Base-by-base conservation (phyloP, 2,797 vertebrate species). In the Heliangelus exortis region DNA sequence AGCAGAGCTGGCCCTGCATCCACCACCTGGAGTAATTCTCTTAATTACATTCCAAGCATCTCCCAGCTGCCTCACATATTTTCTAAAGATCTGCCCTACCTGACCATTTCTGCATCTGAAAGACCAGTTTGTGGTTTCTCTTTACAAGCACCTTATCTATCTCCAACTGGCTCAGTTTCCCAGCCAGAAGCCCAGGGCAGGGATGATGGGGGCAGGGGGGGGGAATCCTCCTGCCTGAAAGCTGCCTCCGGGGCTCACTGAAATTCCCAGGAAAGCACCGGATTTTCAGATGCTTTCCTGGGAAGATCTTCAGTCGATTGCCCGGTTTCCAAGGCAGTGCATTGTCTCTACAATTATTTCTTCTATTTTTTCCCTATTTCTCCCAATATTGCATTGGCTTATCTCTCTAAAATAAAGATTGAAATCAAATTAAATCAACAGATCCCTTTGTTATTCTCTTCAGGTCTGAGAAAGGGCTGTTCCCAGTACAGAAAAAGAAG, bases 131-230 rank as follows among this genome's bases (percentile, higher is more conserved):
- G 18, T 36, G 29, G 14, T 34, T 39, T 5, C n/a, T 15, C 2
- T 29, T 78, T 8, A n/a, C 31, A 28, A 17, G 15, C n/a, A 17
- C 17, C 29, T 89, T 53, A 15, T 28, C 85, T 61, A 2, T 4
- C 1, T 2, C 1, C 19, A 7, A 2, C 9, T 18, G 17, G 25
- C 63, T 31, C 5, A 1, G 15, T 9, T n/a, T 26, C 28, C 31
- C 34, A 68, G 72, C 28, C n/a, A 14, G 39, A 59, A 23, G 2
- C 8, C 41, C 83, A 76, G 0, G 84, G 77, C 61, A 59, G 51
- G 34, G 34, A 10, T 36, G 34, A 36, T 36, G 34, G 34, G 34
- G n/a, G n/a, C n/a, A n/a, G n/a, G n/a, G 34, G 34, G 34, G 8
- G 10, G 8, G 34, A 36, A 36, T 36, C 25, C 4, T 17, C 33